Evolutionary conservation across 2,888 invertebrate genomes (phyloP), one percentile per base, ranked within the genome.

Genomic region (Drosophila lutescens): DNA sequence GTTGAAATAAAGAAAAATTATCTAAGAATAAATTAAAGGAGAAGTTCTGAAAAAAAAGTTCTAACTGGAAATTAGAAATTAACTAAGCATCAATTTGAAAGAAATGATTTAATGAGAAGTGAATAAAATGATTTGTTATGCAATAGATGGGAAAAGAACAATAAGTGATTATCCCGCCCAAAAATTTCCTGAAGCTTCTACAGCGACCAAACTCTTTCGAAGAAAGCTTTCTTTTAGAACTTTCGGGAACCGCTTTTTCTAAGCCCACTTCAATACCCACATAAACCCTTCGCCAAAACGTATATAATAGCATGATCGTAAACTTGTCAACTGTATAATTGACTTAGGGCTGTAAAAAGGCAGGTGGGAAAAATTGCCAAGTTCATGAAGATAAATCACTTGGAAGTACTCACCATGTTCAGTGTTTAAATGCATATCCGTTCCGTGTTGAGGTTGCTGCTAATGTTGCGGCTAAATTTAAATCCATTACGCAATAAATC

Each of bases 401-500:
- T 15, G 7, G 30, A 44, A 38, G 49, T 8, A 53, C 84, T 86
- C 47, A 84, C 84, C 84, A 86, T 84, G 71, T 68, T 84, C 56
- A 66, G 59, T 63, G 55, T 53, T 78, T 78, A 78, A 84, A 78
- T 84, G 83, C 83, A 83, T 84, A 84, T 84, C 83, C 83, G 79
- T 86, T 57, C 62, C 71, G 71, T 51, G 41, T 56, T 63, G 73
- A 15, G 51, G 68, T 23, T 56, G 70, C 46, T 75, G 76, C 40
- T 60, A 75, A 32, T 74, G 74, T 55, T 68, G 83, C 62, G 76
- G 85, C 59, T 83, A 86, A 79, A 67, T 75, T 76, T 75, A 83
- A 79, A 84, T 84, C 83, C 83, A 84, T 84, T 84, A 84, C 83
- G 83, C 80, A 83, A 83, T 86, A 79, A 79, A 66, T 66, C 66